Evolutionary conservation across 2,113 vertebrate species (phyloP).

Genomic region (Sminthopsis crassicaudata): DNA sequence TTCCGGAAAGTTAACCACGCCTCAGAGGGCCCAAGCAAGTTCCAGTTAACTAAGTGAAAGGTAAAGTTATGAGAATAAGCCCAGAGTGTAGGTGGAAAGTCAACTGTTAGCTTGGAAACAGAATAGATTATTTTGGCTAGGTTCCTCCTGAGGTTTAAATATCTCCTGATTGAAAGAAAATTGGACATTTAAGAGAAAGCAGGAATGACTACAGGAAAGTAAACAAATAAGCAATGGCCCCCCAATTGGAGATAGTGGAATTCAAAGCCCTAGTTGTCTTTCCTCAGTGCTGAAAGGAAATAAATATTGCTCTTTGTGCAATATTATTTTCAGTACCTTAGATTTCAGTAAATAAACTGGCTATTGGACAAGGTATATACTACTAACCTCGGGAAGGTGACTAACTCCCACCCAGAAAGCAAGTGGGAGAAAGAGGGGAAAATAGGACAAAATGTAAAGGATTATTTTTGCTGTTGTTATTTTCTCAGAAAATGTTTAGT

Average conservation of each 20-base stretch:
- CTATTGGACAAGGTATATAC: conserved; percentile 41
- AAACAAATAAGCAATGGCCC: conserved; percentile 63
- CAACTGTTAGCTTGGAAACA: conserved; percentile 31
- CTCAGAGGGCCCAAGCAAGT: conserved; percentile 15
- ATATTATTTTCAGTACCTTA: conserved; percentile 41
- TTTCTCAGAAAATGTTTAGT: conserved; percentile 37
- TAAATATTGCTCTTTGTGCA: conserved; percentile 45
- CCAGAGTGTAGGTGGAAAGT: conserved; percentile 37
- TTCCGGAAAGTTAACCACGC: conserved; percentile 30
- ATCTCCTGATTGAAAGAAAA: conserved; percentile 64
- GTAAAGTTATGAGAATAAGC: conserved; percentile 59
- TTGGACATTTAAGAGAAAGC: conserved; percentile 53
- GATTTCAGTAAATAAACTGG: conserved; percentile 50
- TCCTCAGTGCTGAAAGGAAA: conserved; percentile 47
- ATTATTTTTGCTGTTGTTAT: neutral
- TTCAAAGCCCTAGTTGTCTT: conserved; percentile 47
- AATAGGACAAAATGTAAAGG: neutral
- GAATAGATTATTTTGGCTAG: conserved; percentile 60
- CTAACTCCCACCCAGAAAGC: conserved; percentile 19
- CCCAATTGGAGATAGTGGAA: conserved; percentile 35
- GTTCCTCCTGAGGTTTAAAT: conserved; percentile 60
- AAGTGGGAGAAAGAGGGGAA: neutral
- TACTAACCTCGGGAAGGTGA: neutral
- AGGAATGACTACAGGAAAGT: conserved; percentile 48
- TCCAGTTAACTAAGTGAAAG: conserved; percentile 33